Conservation (phyloP, 2,113 vertebrate species). For the Lepidothrix coronata region DNA sequence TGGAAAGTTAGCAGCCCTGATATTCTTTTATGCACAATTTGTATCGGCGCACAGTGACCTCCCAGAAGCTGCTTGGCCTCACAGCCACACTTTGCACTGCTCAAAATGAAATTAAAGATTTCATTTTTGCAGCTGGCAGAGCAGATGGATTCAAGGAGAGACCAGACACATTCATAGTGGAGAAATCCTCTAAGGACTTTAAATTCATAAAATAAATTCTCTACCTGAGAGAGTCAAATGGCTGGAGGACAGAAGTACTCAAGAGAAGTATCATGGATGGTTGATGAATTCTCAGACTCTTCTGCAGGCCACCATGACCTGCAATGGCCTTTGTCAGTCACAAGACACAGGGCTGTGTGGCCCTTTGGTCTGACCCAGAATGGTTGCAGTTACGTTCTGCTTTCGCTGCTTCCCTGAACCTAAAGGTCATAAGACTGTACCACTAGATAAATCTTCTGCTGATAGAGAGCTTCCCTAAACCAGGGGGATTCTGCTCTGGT, state of each 20-base stretch:
- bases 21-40: neutral
- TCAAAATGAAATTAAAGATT: neutral
- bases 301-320: neutral
- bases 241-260: neutral
- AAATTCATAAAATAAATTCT: neutral
- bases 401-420: neutral
- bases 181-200: neutral
- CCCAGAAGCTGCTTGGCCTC: neutral
- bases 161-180: neutral
- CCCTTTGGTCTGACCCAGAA: neutral
- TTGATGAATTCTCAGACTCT: neutral
- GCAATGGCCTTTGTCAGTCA: neutral
- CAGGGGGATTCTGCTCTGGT: neutral
- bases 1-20: neutral
- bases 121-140: neutral
- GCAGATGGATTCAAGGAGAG: neutral
- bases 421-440: neutral
- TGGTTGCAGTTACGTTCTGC: neutral
- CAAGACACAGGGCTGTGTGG: fast-evolving
- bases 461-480: neutral
- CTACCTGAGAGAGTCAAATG: neutral
- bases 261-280: fast-evolving
- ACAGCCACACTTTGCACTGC: neutral
- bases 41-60: neutral
- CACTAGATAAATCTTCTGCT: neutral